These are phyloP conservation scores for Karalla daura DNA, from an alignment of 2,797 vertebrate species.

Conservation along the genomic window DNA sequence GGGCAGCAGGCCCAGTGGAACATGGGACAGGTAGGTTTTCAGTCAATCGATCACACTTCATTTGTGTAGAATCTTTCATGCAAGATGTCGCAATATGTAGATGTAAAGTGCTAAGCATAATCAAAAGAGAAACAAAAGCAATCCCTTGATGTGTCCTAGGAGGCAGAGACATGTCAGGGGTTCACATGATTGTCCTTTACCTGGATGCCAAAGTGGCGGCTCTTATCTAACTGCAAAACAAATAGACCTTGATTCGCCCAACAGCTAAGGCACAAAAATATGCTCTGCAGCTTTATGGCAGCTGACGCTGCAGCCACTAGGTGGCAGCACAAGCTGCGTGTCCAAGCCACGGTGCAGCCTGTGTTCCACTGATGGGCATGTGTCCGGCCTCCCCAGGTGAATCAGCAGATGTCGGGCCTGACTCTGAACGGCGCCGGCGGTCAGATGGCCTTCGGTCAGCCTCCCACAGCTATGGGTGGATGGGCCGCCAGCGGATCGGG, in stretches of 20 bases:
- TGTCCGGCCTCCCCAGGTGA: slow-evolving; percentile 82
- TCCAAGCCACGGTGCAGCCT: not conserved
- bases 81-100: too few species aligned
- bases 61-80: too few species aligned
- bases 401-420: slow-evolving; percentile 95
- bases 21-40: slow-evolving; percentile 88
- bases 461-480: slow-evolving; percentile 86
- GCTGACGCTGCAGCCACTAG: slow-evolving; percentile 24
- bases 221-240: too few species aligned
- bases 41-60: too few species aligned
- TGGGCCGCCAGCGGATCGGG: slow-evolving; percentile 89
- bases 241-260: too few species aligned
- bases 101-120: too few species aligned
- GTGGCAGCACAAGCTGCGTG: slow-evolving; percentile 35
- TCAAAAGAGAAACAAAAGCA: too few species aligned
- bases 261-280: not conserved
- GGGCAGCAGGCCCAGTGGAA: slow-evolving; percentile 91
- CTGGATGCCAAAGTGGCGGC: too few species aligned
- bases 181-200: too few species aligned
- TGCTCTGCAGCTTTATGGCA: not conserved
- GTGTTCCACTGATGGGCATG: not conserved
- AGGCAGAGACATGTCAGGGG: too few species aligned
- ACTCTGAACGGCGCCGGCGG: slow-evolving; percentile 84
- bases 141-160: too few species aligned
- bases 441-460: slow-evolving; percentile 87